Percentiles rank a stretch among this genome's conserved stretches.
Evolutionary conservation across 1,140 invertebrate species (phyloP).

Genomic region (Intoshia linei): DNA sequence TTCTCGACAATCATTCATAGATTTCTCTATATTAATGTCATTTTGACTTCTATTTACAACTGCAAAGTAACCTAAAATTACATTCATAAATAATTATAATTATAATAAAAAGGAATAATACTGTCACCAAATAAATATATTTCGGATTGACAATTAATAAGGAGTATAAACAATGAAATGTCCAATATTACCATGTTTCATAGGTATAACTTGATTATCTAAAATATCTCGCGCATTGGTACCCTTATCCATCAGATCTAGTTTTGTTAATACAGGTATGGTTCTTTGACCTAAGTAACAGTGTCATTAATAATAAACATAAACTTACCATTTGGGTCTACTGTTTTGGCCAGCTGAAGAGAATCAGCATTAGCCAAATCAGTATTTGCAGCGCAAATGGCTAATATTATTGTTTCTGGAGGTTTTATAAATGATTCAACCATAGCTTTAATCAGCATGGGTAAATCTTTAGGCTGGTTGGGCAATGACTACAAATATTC

Average conservation of each 20-base stretch:
- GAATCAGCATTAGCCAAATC: conserved; percentile 6
- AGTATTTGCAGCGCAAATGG: conserved; percentile 6
- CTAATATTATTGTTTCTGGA: conserved; percentile 5
- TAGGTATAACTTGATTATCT: conserved; percentile 73
- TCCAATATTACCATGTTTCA: too few species aligned
- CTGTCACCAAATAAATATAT: too few species aligned
- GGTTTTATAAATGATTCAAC: conserved; percentile 4
- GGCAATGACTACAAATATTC: background rate
- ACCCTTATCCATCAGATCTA: conserved; percentile 97
- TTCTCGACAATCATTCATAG: too few species aligned
- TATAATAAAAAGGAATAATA: too few species aligned
- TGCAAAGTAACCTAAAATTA: too few species aligned
- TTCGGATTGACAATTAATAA: too few species aligned
- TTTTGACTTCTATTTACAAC: too few species aligned
- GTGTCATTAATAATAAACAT: background rate
- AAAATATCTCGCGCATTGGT: conserved; percentile 88
- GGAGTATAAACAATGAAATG: too few species aligned
- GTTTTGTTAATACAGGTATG: conserved; percentile 92
- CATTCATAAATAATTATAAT: too few species aligned
- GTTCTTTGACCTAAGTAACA: conserved; percentile 32
- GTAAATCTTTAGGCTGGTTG: background rate
- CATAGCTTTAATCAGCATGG: conserved; percentile 1
- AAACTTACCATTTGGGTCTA: conserved; percentile 6
- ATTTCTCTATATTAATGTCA: too few species aligned
- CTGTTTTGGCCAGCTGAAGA: conserved; percentile 5